These are phyloP conservation scores for Emmelina monodactyla DNA, from an alignment of 2,888 invertebrate species.

Conservation along the genomic window DNA sequence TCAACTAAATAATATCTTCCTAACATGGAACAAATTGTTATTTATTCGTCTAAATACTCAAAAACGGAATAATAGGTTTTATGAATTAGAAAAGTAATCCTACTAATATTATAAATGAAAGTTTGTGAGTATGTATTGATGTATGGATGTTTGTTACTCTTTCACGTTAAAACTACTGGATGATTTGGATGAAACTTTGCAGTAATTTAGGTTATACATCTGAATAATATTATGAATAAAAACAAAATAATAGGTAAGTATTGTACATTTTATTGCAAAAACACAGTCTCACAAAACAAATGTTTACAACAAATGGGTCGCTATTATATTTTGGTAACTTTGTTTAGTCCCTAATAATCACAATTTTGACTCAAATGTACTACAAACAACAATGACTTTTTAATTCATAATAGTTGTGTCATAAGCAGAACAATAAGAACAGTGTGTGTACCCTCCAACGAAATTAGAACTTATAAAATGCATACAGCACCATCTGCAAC, in stretches of 20 bases:
- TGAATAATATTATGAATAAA: too few relatives aligned
- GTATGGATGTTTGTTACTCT: too few relatives aligned
- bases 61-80: too few relatives aligned
- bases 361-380: slow-evolving; percentile 38
- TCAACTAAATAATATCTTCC: too few relatives aligned
- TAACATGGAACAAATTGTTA: background rate
- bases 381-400: slow-evolving; percentile 14
- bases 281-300: slow-evolving; percentile 59
- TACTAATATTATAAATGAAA: too few relatives aligned
- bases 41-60: too few relatives aligned
- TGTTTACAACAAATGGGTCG: slow-evolving; percentile 47
- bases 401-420: background rate
- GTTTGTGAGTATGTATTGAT: too few relatives aligned
- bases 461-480: slow-evolving; percentile 28
- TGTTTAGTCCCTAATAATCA: slow-evolving; percentile 42
- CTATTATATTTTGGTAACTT: slow-evolving; percentile 56
- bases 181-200: too few relatives aligned
- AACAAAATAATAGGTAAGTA: too few relatives aligned
- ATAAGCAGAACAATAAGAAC: slow-evolving; percentile 1
- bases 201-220: too few relatives aligned
- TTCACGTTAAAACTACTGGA: too few relatives aligned
- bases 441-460: background rate
- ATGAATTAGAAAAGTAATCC: too few relatives aligned
- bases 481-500: slow-evolving; percentile 42
- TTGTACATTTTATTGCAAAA: slow-evolving; percentile 62